phyloP scores from a whole-genome alignment of 2,888 invertebrate genomes.

The Galerucella nymphaeae region DNA sequence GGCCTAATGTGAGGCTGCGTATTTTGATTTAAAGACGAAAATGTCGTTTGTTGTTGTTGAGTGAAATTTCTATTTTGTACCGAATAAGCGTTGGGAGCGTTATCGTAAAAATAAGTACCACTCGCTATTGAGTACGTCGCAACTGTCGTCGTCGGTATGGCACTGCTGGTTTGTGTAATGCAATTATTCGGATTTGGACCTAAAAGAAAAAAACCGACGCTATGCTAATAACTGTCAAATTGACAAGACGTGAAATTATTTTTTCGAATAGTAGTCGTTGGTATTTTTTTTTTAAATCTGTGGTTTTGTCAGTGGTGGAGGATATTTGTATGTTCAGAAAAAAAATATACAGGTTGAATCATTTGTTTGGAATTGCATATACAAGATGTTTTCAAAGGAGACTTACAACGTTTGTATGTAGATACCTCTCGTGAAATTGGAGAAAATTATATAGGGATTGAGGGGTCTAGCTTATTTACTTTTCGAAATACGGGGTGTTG shows the following conservation, averaged over 20 bases:
- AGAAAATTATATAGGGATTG: too few species aligned
- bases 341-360: too few species aligned
- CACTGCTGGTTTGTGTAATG: constrained; percentile 53
- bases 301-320: too few species aligned
- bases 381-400: too few species aligned
- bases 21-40: constrained; percentile 57
- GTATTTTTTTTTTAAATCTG: too few species aligned
- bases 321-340: too few species aligned
- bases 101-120: constrained; percentile 62
- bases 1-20: constrained; percentile 57
- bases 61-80: constrained; percentile 56
- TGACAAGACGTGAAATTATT: neutral
- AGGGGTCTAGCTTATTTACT: too few species aligned
- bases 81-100: constrained; percentile 57
- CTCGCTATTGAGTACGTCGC: constrained; percentile 60
- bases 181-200: constrained; percentile 53
- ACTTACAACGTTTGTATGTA: too few species aligned
- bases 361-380: too few species aligned
- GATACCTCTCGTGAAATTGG: too few species aligned
- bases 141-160: constrained; percentile 56
- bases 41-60: constrained; percentile 53
- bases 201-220: constrained; percentile 36
- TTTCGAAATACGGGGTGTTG: too few species aligned
- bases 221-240: constrained; percentile 13
- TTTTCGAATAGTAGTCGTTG: too few species aligned